Evolutionary conservation across 2,888 invertebrate species (phyloP), one percentile per base, ranked within the genome.

Genomic region (Heliconius aoede): DNA sequence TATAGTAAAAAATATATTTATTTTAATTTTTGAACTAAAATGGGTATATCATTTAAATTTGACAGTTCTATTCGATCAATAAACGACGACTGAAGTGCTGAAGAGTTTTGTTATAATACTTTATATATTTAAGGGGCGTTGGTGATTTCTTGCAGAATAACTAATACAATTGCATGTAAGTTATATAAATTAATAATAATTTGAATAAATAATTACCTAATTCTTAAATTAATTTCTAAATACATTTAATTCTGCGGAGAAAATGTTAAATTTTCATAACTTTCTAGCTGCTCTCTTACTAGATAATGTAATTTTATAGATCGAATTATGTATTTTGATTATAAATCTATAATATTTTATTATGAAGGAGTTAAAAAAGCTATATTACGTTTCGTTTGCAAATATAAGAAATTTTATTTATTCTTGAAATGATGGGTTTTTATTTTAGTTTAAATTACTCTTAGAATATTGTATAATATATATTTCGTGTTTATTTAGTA

Each of bases 61-160:
- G 74, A 74, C 74, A 74, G 61, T 74, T 69, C 13, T 24, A 21
- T 46, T 21, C 18, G 62, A 74, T 74, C 74, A 74, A 74, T 74
- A 74, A 51, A 51, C 55, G 55, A n/a, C n/a, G n/a, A n/a, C n/a
- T n/a, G n/a, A 55, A 55, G 30, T 32, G 55, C 15, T 30, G 15
- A 55, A 11, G 28, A 68, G 9, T 55, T 55, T 55, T 15, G 15
- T 32, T 30, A 69, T 30, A 51, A n/a, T 69, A 69, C 15, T 26
- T 55, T 32, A 32, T 69, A 69, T n/a, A 55, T 69, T 32, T 55
- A 32, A 69, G 69, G 69, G 69, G 69, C 69, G 69, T 69, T 55
- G 69, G 30, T 69, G 69, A 28, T n/a, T 51, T 69, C 68, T 24
- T 18, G 13, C 11, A 4, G 11, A 28, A 21, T 28, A n/a, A 55